Conservation (phyloP, 2,888 invertebrate genomes). For the Hirtodrosophila confusa region DNA sequence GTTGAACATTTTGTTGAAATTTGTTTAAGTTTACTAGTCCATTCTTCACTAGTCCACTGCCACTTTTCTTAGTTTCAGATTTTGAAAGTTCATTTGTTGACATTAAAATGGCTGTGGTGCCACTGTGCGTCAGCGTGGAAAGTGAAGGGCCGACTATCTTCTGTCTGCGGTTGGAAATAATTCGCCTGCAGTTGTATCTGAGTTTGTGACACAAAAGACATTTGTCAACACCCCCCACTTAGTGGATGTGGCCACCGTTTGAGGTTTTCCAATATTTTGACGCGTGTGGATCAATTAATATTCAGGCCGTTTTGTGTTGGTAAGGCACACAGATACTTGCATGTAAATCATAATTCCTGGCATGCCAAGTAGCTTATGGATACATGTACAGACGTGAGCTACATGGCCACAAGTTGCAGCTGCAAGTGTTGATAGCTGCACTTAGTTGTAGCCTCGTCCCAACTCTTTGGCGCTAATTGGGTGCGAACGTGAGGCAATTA, state of each 20-base stretch:
- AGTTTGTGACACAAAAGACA: conserved; percentile 68
- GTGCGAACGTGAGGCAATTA: conserved; percentile 80
- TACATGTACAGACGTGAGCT: conserved; percentile 8
- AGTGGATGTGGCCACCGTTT: conserved; percentile 39
- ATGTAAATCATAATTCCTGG: conserved; percentile 65
- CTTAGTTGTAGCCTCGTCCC: conserved; percentile 60
- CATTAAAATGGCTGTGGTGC: background rate
- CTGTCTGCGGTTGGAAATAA: conserved; percentile 33
- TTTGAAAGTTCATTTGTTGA: background rate
- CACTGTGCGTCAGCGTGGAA: conserved; percentile 35
- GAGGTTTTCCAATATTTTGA: conserved; percentile 66
- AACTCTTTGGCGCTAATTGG: conserved; percentile 78
- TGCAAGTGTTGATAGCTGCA: conserved; percentile 79
- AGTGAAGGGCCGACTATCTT: conserved; percentile 52
- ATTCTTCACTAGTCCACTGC: no score
- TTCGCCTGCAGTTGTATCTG: conserved; percentile 32
- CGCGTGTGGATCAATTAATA: conserved; percentile 73
- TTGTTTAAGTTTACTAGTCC: no score
- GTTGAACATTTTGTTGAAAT: no score
- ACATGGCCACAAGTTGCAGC: conserved; percentile 31
- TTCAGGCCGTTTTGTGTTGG: conserved; percentile 15
- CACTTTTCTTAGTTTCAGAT: no score
- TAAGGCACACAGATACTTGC: conserved; percentile 7
- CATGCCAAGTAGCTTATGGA: conserved; percentile 2
- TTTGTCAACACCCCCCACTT: conserved; percentile 80